Evolutionary conservation across 1,140 invertebrate genomes (phyloP).

Genomic region (Pseudomyrmex pallidus): DNA sequence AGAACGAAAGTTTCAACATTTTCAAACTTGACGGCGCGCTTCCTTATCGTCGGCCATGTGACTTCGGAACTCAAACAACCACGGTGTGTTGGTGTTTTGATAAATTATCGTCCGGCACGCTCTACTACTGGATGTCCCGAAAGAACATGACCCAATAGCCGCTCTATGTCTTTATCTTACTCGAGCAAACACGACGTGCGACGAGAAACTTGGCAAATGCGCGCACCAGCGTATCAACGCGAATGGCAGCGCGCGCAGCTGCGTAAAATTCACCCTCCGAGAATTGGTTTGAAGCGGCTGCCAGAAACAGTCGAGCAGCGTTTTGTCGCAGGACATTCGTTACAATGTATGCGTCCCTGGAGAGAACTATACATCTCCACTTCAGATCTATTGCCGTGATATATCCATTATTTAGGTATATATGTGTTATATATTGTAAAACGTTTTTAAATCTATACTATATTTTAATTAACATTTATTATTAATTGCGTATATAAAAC

Average conservation of each 20-base stretch:
- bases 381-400: not conserved
- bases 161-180: conserved; percentile 15
- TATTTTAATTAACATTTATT: too few relatives aligned
- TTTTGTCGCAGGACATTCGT: conserved; percentile 21
- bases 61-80: conserved; percentile 20
- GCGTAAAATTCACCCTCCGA: conserved; percentile 38
- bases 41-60: not conserved
- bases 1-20: conserved; percentile 21
- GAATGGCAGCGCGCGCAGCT: conserved; percentile 24
- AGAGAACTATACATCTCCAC: not conserved
- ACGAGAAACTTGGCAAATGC: conserved; percentile 24
- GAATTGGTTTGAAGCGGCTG: conserved; percentile 6
- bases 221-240: conserved; percentile 10
- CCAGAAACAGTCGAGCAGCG: conserved; percentile 23
- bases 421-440: not conserved
- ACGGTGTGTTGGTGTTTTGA: not conserved
- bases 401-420: too few relatives aligned
- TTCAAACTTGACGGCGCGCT: conserved; percentile 8
- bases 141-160: conserved; percentile 13
- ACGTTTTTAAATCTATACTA: too few relatives aligned
- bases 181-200: not conserved
- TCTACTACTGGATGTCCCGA: conserved; percentile 21
- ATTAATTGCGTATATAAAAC: too few relatives aligned
- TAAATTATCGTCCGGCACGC: conserved; percentile 14
- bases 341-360: conserved; percentile 29